Base-by-base conservation (phyloP, 2,797 vertebrate genomes). In the Enteromius argenteus region DNA sequence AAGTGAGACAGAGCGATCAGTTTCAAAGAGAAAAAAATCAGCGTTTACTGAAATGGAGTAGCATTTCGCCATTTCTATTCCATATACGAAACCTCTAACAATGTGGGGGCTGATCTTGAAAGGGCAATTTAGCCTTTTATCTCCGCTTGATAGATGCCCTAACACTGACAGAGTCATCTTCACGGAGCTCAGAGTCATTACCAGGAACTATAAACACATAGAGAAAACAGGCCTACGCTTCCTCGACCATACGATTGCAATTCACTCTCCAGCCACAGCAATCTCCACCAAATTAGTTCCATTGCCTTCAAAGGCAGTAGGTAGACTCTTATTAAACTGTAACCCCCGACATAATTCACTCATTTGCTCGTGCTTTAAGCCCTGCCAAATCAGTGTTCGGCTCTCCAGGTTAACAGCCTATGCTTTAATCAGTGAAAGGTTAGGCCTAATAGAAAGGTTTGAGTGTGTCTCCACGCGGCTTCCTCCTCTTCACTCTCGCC, bases 251-350 rank as follows among this genome's bases (percentile, higher is more conserved):
- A 91, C 91, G 87, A 89, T 92, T 88, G 94, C 93, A 93, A 94
- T 95, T 94, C 94, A 91, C 90, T 92, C 90, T 90, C 93, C 94
- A 94, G 94, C 95, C 95, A 95, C 94, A 94, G 92, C 94, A 93
- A 95, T 95, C 94, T 92, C 92, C 90, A 91, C 92, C 91, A 93
- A 95, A 96, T 96, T 95, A 96, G 93, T 94, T 95, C 93, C 93
- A 93, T 94, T 95, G 93, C 95, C 94, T 95, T 95, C 94, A 92
- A 95, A 95, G 94, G 93, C 93, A 91, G 92, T 92, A 92, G 89
- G 93, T 92, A 94, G 94, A 94, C 93, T 94, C 94, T 94, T 96
- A 94, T 95, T 95, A 96, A 93, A 93, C 91, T 91, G 93, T 94
- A 95, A 92, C 90, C 93, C 89, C 92, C 90, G 81, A 89, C 87